Percentiles rank a stretch among this genome's conserved stretches.
Conservation (phyloP, 2,113 vertebrate genomes). For the Telmatochromis sp. region DNA sequence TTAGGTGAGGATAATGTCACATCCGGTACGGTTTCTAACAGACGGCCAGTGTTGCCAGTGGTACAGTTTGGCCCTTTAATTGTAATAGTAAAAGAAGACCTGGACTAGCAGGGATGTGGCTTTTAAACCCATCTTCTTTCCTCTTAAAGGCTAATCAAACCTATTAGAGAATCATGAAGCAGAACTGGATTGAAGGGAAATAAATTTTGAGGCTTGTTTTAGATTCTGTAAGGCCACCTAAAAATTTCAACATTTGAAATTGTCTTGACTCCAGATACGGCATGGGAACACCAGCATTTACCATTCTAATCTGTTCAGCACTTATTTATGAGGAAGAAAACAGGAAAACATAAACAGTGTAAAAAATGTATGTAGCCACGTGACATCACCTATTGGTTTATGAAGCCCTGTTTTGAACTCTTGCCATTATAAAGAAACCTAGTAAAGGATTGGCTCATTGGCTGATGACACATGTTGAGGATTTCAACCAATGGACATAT, state of each 20-base stretch:
- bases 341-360: background rate
- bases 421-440: background rate
- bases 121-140: background rate
- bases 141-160: background rate
- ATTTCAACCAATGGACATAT: background rate
- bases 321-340: background rate
- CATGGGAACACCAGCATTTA: background rate
- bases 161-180: background rate
- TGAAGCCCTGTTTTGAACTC: background rate
- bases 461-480: background rate
- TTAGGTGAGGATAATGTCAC: background rate
- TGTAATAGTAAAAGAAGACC: background rate
- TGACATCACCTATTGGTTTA: background rate
- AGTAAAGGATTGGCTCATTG: background rate
- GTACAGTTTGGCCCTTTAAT: background rate
- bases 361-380: background rate
- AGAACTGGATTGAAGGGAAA: background rate
- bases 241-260: background rate
- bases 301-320: background rate
- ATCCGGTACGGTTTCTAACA: background rate
- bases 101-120: background rate
- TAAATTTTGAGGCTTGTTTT: background rate
- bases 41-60: background rate
- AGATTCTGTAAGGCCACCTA: background rate
- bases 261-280: background rate